Evolutionary conservation across 2,113 vertebrate species (phyloP).

Genomic region (Prolemur simus): DNA sequence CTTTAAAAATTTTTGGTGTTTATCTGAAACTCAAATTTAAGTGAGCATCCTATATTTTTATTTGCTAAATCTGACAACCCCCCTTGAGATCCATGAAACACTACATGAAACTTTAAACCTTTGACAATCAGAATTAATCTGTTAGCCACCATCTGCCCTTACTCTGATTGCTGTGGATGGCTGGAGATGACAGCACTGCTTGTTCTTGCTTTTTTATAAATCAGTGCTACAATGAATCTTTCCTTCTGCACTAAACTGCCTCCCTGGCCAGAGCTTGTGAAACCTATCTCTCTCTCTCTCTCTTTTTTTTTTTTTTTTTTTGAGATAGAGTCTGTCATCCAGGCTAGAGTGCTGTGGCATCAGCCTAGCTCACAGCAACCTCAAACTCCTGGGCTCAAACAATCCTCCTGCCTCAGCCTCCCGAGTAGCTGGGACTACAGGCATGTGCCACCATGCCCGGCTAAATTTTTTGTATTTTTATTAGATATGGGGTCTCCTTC

Average conservation of each 20-base stretch:
- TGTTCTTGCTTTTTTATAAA: not conserved
- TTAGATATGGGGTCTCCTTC: no score
- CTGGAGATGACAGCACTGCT: not conserved
- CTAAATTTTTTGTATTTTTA: no score
- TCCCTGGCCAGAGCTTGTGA: slow-evolving; percentile 14
- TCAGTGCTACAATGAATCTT: not conserved
- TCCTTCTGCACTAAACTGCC: not conserved
- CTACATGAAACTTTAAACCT: not conserved
- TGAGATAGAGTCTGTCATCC: no score
- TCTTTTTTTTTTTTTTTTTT: no score
- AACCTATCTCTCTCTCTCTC: not conserved
- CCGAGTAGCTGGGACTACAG: no score
- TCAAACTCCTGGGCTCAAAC: no score
- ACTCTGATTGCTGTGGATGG: not conserved
- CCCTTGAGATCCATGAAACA: not conserved
- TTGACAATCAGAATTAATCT: not conserved
- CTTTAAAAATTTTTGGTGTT: slow-evolving; percentile 39
- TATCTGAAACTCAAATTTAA: slow-evolving; percentile 10
- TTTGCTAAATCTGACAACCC: slow-evolving; percentile 2
- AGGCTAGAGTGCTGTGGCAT: no score
- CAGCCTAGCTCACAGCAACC: no score
- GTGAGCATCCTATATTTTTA: not conserved
- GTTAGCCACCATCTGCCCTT: not conserved
- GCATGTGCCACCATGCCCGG: no score
- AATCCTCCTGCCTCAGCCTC: no score